Evolutionary conservation across 92 coral and sea anemone species (phyloP).

Genomic region (Siderastrea radians): DNA sequence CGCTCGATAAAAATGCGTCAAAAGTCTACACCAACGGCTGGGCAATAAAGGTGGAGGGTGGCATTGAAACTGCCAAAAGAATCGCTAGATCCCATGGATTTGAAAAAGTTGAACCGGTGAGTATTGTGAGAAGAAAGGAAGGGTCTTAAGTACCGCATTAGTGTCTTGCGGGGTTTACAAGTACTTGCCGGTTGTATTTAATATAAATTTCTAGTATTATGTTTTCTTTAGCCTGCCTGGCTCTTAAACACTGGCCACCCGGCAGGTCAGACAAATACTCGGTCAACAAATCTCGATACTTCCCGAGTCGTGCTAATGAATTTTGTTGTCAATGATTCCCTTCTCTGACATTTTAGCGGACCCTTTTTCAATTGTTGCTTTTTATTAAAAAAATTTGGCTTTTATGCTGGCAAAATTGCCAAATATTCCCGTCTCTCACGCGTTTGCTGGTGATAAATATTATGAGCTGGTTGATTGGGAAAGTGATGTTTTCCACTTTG

Average conservation of each 20-base stretch:
- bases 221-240: conserved; percentile 55
- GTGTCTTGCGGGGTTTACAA: conserved; percentile 34
- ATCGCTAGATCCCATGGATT: conserved; percentile 97
- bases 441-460: conserved; percentile 68
- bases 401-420: neutral
- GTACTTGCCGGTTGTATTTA: conserved; percentile 55
- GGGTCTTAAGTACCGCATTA: neutral
- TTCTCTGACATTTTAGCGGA: neutral
- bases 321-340: neutral
- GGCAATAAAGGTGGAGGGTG: conserved; percentile 94
- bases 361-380: neutral
- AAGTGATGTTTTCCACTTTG: conserved; percentile 13
- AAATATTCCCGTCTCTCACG: neutral
- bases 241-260: conserved; percentile 62
- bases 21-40: conserved; percentile 96
- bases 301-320: neutral
- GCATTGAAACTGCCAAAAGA: conserved; percentile 84
- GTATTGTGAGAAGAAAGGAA: conserved; percentile 16
- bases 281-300: conserved; percentile 44
- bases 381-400: neutral
- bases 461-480: conserved; percentile 71
- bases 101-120: conserved; percentile 90
- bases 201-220: conserved; percentile 26
- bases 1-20: conserved; percentile 51
- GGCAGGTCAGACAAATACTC: conserved; percentile 57